Percentiles rank a stretch among this genome's conserved stretches.
phyloP scores from a whole-genome alignment of 2,797 vertebrate genomes.

The Malacoraja senta region DNA sequence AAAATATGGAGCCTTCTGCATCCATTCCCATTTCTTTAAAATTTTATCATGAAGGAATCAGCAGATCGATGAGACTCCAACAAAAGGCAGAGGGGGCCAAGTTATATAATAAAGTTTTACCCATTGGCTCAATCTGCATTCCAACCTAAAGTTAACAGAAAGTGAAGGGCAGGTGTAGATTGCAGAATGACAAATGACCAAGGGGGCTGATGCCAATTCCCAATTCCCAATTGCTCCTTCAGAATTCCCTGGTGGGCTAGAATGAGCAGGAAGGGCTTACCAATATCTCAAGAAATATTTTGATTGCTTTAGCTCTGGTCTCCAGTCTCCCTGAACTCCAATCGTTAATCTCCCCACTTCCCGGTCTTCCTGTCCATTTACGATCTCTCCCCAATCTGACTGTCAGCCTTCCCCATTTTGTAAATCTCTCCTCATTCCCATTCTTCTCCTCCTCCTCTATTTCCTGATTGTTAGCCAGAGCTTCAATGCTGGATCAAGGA shows the following conservation, averaged over 20 bases:
- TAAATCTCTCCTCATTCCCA: not conserved
- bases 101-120: not conserved
- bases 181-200: not conserved
- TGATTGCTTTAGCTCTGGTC: too few species aligned
- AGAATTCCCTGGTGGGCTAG: not conserved
- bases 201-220: not conserved
- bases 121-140: not conserved
- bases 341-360: not conserved
- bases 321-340: not conserved
- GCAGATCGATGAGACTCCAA: not conserved
- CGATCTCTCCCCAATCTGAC: not conserved
- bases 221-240: not conserved
- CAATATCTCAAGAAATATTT: not conserved
- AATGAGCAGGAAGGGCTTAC: not conserved
- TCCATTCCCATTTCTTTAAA: not conserved
- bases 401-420: not conserved
- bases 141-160: not conserved
- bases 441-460: not conserved
- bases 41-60: not conserved
- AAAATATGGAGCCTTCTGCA: too few species aligned
- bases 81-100: not conserved
- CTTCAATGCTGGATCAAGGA: not conserved
- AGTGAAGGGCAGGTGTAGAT: not conserved
- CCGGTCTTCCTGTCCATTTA: not conserved
- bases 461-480: not conserved